Evolutionary conservation across 2,888 invertebrate genomes (phyloP), one percentile per base, ranked within the genome.

Genomic region (Drymonia ruficornis): DNA sequence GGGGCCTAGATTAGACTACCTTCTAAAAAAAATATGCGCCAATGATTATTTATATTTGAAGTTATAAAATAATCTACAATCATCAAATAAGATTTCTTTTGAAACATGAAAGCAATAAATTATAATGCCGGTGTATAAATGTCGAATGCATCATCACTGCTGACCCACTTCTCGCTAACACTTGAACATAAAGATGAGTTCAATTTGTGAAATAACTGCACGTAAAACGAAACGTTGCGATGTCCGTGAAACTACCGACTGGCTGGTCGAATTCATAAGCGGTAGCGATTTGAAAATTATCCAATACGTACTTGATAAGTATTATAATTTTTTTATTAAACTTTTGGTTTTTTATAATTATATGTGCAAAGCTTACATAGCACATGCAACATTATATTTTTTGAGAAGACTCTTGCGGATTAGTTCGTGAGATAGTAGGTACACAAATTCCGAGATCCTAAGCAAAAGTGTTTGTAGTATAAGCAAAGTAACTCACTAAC

Each of bases 71-170:
- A 11, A 52, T 55, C 44, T 49, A 40, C 38, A 11, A 1, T 51
- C 47, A 49, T 58, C 53, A 51, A 19, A 28, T 34, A 11, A 42
- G 38, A 51, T 49, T 50, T 36, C 43, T 49, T 38, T 36, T 13
- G 48, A 50, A 44, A 19, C 42, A 44, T 44, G 44, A 19, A 45
- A 51, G 45, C 31, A 56, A 48, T 50, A 36, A 28, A 50, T 48
- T 50, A 36, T 42, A 12, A 49, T 47, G 47, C 47, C 43, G 49
- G 43, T 18, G 19, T 19, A 23, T 43, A 19, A 43, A 43, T 12
- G 43, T 43, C 43, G 43, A 43, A 40, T 19, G 43, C 43, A 43
- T 43, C 42, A 42, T n/a, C 43, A 19, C 43, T 43, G 43, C 43
- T 43, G 43, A 19, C 43, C 43, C 43, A 43, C 18, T 43, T 43